A percentile compares a stretch with the other conserved stretches of the same genome.
Evolutionary conservation across 2,888 invertebrate species (phyloP).

Genomic region (Polyommatus icarus): DNA sequence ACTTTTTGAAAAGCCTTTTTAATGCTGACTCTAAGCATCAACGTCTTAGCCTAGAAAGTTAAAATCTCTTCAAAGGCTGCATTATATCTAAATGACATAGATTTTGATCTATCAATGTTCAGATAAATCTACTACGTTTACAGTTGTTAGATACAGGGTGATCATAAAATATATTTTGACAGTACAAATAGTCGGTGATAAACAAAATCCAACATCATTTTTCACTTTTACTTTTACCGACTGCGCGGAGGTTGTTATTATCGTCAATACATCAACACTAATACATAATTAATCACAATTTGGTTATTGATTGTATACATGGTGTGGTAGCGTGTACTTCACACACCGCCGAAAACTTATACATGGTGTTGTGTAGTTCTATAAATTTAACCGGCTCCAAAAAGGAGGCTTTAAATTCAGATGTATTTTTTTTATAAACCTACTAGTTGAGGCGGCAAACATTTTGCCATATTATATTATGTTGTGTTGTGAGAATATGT

Average conservation of each 20-base stretch:
- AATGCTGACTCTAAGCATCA: too few species aligned
- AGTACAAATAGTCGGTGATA: background rate
- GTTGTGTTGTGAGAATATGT: too few species aligned
- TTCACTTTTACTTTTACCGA: constrained; percentile 17
- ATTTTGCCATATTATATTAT: too few species aligned
- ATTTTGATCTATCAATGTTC: background rate
- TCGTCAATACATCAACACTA: constrained; percentile 39
- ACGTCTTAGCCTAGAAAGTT: background rate
- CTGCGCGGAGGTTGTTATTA: constrained; percentile 1
- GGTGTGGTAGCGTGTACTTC: constrained; percentile 61
- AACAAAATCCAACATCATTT: background rate
- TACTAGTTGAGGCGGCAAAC: too few species aligned
- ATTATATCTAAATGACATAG: background rate
- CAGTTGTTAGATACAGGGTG: background rate
- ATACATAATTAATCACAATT: constrained; percentile 71
- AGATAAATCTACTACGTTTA: constrained; percentile 3
- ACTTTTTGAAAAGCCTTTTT: too few species aligned
- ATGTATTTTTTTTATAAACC: too few species aligned
- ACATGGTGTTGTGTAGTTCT: constrained; percentile 41
- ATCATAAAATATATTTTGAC: constrained; percentile 4
- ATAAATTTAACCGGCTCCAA: too few species aligned
- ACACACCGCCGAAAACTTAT: constrained; percentile 56
- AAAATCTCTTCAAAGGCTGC: background rate
- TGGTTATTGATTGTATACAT: constrained; percentile 71
- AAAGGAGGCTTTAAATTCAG: background rate